These are phyloP conservation scores for Formicarius rufipectus DNA, from an alignment of 2,113 vertebrate genomes.

Conservation along the genomic window DNA sequence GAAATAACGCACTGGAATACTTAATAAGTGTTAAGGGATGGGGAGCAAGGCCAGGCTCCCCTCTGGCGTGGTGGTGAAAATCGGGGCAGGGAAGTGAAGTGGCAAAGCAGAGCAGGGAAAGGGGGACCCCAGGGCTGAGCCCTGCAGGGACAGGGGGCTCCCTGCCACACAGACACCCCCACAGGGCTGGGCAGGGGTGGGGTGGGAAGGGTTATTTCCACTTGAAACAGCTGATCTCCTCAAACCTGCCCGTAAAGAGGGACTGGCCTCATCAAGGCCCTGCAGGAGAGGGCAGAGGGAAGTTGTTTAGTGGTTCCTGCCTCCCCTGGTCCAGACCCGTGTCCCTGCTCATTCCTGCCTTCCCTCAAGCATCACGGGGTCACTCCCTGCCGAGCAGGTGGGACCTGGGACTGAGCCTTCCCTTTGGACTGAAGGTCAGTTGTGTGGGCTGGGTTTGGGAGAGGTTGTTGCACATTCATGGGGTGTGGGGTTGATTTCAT, in stretches of 20 bases:
- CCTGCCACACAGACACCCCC: background rate
- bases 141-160: background rate
- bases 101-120: background rate
- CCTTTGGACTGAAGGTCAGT: background rate
- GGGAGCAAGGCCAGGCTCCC: background rate
- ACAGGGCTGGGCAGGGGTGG: background rate
- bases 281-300: background rate
- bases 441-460: background rate
- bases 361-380: accelerated
- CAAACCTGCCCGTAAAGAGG: background rate
- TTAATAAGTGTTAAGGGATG: background rate
- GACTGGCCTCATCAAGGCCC: background rate
- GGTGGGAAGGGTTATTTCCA: background rate
- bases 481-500: background rate
- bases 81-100: background rate
- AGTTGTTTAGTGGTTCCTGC: background rate
- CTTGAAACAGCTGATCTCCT: background rate
- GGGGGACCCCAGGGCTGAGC: background rate
- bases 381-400: accelerated
- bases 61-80: background rate
- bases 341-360: accelerated
- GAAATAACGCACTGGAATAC: background rate
- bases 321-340: accelerated
- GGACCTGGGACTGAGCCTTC: background rate
- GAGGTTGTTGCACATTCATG: accelerated